Evolutionary conservation across 1,140 invertebrate genomes (phyloP), one percentile per base, ranked within the genome.

Genomic region (Drosophila ohnishii): DNA sequence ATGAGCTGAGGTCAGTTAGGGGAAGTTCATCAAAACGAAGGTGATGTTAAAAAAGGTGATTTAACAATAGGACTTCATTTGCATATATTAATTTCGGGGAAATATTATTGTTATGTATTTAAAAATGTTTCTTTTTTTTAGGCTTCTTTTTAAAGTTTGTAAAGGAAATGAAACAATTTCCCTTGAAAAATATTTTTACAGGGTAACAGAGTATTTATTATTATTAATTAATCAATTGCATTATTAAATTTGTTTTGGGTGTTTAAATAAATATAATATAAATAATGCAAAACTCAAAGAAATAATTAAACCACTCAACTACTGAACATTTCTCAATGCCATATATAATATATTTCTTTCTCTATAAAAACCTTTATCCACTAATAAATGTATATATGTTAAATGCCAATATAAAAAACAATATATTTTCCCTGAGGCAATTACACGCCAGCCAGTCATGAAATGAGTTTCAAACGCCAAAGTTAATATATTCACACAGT

Each of bases 401-500:
- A 37, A 55, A 55, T 55, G 19, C 13, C 8, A 2, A 10, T 55
- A 25, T 37, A 37, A 37, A 53, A 53, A 22, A 22, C 9, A 25
- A 25, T 45, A 53, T 22, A 22, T 37, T 45, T 45, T 25, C 51
- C 51, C 34, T 7, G 13, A 11, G 50, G 51, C 22, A n/a, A 37
- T 37, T 37, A 8, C 34, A 55, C 19, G 51, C 34, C 51, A 37
- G 51, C 51, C 51, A 37, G 34, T 55, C 51, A 55, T 37, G 19
- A 55, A 55, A 37, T 55, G 51, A 25, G 51, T 55, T 55, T 55
- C 34, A 22, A 35, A 25, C 19, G 19, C 34, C 5, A 55, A 55
- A 14, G 34, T 55, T 55, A 55, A 55, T 55, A 5, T 55, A 55
- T 55, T 55, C 51, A 25, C 19, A 55, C 34, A 55, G 34, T 11